Conservation (phyloP, 2,888 invertebrate species). For the Cynaeus angustus region DNA sequence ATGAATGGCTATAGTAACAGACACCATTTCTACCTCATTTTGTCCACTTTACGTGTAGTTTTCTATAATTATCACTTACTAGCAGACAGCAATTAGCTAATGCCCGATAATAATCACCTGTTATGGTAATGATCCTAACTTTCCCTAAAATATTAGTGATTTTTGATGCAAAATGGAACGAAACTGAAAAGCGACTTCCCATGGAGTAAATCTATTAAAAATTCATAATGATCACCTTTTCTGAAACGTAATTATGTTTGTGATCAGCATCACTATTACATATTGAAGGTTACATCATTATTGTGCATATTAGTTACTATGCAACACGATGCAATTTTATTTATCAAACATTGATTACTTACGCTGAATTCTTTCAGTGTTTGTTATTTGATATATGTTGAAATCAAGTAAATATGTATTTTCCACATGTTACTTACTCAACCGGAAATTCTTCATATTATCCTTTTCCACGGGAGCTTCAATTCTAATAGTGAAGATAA, state of each 20-base stretch:
- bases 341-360: constrained; percentile 12
- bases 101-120: constrained; percentile 26
- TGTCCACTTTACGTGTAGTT: constrained; percentile 30
- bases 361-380: neutral
- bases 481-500: neutral
- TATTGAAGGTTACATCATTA: neutral
- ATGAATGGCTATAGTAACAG: neutral
- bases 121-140: constrained; percentile 20
- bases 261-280: neutral
- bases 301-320: neutral
- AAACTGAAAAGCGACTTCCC: neutral
- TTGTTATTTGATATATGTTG: constrained; percentile 17
- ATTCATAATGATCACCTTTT: neutral
- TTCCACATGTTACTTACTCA: constrained; percentile 20
- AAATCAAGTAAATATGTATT: constrained; percentile 28
- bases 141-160: constrained; percentile 32
- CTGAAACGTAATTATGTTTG: neutral
- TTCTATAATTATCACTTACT: constrained; percentile 52
- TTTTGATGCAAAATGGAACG: neutral
- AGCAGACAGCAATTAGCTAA: constrained; percentile 47
- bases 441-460: constrained; percentile 21
- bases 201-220: constrained; percentile 1
- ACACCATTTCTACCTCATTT: constrained; percentile 12
- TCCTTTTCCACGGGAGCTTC: neutral
- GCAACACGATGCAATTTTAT: constrained; percentile 19